Conservation (phyloP, 2,888 invertebrate genomes). For the Phortica okadai region DNA sequence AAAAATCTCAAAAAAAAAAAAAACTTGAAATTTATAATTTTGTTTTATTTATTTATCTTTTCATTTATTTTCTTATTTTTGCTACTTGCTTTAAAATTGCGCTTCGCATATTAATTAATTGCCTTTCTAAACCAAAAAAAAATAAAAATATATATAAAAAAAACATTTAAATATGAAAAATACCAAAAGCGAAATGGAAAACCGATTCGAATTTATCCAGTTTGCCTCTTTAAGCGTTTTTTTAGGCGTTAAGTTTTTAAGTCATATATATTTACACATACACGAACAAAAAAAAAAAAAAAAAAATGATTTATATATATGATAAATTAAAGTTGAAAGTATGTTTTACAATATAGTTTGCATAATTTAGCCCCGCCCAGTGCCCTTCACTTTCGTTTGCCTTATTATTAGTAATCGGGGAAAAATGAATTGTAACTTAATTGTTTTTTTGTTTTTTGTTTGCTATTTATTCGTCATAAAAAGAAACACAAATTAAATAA, state of each 20-base stretch:
- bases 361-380: conserved; percentile 60
- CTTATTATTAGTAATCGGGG: conserved; percentile 68
- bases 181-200: conserved; percentile 13
- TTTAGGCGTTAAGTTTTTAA: conserved; percentile 58
- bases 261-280: conserved; percentile 19
- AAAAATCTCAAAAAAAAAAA: conserved; percentile 42
- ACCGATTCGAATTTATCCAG: conserved; percentile 33
- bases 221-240: conserved; percentile 33
- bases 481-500: conserved; percentile 41
- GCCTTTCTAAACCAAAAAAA: conserved; percentile 20
- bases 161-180: background rate
- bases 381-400: conserved; percentile 74
- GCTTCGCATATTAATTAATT: conserved; percentile 28
- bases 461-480: conserved; percentile 28
- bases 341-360: conserved; percentile 50
- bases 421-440: conserved; percentile 33
- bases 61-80: conserved; percentile 17
- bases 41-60: conserved; percentile 16
- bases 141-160: too few species aligned
- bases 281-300: conserved; percentile 9
- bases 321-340: conserved; percentile 27
- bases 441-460: background rate
- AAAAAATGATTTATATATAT: conserved; percentile 1
- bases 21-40: conserved; percentile 58
- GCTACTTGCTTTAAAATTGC: conserved; percentile 18